Conservation (phyloP, 2,113 vertebrate genomes). For the Chloropsis hardwickii region DNA sequence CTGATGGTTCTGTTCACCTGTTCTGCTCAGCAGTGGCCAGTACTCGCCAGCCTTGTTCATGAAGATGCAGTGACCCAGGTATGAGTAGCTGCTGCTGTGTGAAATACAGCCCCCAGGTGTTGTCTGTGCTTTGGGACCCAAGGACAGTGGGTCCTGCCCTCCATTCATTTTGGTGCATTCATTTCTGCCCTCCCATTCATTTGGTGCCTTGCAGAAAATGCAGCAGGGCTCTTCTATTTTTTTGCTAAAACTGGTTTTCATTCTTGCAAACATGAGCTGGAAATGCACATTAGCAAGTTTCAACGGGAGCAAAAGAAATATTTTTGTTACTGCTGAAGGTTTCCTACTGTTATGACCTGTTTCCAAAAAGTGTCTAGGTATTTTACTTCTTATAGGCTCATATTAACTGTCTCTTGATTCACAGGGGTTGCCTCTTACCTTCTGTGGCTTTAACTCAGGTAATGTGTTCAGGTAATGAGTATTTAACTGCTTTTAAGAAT, state of each 20-base stretch:
- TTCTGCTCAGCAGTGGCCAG: not conserved
- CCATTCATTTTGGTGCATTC: too few relatives aligned
- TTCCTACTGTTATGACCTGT: not conserved
- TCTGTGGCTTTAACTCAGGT: not conserved
- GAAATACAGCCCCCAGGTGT: not conserved
- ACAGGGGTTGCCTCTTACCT: not conserved
- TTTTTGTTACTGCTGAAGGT: not conserved
- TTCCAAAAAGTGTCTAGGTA: not conserved
- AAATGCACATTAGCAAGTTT: not conserved
- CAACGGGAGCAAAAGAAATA: not conserved
- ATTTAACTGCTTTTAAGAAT: not conserved
- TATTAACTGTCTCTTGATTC: not conserved
- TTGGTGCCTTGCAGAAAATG: not conserved
- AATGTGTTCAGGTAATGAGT: not conserved
- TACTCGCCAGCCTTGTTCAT: not conserved
- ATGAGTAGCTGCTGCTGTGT: not conserved
- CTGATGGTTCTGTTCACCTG: not conserved
- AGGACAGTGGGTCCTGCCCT: too few relatives aligned
- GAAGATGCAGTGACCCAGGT: not conserved
- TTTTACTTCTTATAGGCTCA: not conserved
- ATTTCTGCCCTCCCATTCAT: not conserved
- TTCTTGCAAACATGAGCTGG: not conserved
- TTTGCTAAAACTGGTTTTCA: not conserved
- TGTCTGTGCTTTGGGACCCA: rapidly evolving
- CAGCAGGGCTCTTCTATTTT: not conserved